These are phyloP conservation scores for Bagarius yarrelli DNA, from an alignment of 2,113 vertebrate species.

Conservation along the genomic window DNA sequence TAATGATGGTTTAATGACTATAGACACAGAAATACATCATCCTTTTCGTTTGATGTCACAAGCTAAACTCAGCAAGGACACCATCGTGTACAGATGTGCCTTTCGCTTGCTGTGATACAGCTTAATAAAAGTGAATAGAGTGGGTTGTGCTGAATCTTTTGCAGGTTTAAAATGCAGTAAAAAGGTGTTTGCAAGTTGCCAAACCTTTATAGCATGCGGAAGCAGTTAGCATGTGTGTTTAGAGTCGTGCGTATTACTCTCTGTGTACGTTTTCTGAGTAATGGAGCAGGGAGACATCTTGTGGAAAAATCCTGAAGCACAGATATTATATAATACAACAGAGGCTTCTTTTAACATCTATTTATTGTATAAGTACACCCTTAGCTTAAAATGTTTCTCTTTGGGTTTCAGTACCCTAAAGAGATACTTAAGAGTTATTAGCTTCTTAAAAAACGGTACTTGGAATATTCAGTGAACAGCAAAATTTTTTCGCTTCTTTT, in stretches of 20 bases:
- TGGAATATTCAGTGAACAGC: background rate
- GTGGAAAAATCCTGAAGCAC: constrained; percentile 43
- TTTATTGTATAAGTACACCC: background rate
- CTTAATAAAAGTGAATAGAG: background rate
- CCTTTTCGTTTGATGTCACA: constrained; percentile 11
- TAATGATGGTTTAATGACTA: too few relatives aligned
- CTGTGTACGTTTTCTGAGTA: background rate
- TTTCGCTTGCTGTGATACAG: background rate
- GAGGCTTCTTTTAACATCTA: background rate
- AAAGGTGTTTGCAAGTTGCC: background rate
- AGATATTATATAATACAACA: background rate
- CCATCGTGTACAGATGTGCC: background rate
- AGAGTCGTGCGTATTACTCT: background rate
- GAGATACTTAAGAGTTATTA: background rate
- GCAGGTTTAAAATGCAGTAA: background rate
- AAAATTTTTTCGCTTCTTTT: background rate
- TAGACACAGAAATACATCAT: constrained; percentile 28
- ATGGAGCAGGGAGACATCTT: constrained; percentile 61
- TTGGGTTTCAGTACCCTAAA: background rate
- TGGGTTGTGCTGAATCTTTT: background rate
- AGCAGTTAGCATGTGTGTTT: constrained; percentile 8
- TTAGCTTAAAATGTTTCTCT: background rate
- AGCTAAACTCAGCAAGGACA: constrained; percentile 14
- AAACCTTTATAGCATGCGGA: background rate
- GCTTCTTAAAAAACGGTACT: background rate